These are phyloP conservation scores for Peucedramus taeniatus DNA, from an alignment of 2,113 vertebrate genomes.

Conservation along the genomic window DNA sequence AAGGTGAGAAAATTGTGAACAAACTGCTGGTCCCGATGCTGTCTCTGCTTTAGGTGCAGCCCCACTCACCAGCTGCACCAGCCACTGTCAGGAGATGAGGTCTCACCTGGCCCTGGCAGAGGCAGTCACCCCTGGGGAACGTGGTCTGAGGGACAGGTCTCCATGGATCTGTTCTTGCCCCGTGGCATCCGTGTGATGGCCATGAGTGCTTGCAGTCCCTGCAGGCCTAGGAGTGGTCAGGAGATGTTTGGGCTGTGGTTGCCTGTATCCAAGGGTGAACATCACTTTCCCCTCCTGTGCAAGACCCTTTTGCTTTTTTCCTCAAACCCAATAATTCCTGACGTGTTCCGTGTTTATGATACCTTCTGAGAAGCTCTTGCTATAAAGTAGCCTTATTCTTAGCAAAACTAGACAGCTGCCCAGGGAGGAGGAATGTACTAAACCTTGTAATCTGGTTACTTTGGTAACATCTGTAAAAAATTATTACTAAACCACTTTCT, in stretches of 20 bases:
- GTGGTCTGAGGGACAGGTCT: not conserved
- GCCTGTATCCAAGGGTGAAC: fast-evolving
- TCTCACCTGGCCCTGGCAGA: not conserved
- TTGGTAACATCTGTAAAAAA: constrained; percentile 67
- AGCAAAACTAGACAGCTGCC: constrained; percentile 22
- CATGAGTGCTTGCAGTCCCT: not conserved
- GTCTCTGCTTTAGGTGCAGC: not conserved
- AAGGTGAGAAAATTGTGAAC: not conserved
- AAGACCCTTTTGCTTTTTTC: not conserved
- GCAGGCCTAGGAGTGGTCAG: fast-evolving
- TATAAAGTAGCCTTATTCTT: not conserved
- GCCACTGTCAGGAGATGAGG: fast-evolving
- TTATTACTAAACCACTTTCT: constrained; percentile 5
- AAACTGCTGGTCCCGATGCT: fast-evolving
- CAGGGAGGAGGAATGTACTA: constrained; percentile 46
- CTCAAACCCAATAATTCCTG: not conserved
- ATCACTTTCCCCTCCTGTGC: not conserved
- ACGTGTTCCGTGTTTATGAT: not conserved
- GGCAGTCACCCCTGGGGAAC: fast-evolving
- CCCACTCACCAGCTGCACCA: not conserved
- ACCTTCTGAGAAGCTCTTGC: not conserved
- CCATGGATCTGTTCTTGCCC: not conserved
- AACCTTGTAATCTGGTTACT: constrained; percentile 64
- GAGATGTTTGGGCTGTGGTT: not conserved
- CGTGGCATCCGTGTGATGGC: fast-evolving